phyloP scores from a whole-genome alignment of 2,888 invertebrate species.

The Nymphalis c-album region DNA sequence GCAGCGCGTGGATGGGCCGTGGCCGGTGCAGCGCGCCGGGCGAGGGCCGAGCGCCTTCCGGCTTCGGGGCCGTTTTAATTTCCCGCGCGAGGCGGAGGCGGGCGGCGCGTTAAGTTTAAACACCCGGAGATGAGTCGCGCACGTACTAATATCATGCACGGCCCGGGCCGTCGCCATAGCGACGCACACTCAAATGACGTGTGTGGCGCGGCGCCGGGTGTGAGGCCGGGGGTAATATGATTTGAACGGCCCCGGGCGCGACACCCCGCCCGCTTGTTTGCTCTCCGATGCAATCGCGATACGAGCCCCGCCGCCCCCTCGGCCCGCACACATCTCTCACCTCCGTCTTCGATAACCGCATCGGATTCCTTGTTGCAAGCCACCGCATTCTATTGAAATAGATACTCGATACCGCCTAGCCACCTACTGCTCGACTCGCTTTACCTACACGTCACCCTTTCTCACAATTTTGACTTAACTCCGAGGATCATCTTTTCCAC shows the following conservation, averaged over 20 bases:
- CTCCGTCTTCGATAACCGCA: constrained; percentile 79
- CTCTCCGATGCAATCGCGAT: constrained; percentile 82
- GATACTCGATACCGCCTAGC: constrained; percentile 66
- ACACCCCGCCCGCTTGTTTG: constrained; percentile 79
- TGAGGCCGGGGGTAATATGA: constrained; percentile 79
- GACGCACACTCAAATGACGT: constrained; percentile 86
- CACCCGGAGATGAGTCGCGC: constrained; percentile 79
- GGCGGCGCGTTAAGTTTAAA: constrained; percentile 72
- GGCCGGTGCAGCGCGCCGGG: constrained; percentile 38
- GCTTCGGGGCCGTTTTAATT: constrained; percentile 77
- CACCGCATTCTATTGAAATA: constrained; percentile 78
- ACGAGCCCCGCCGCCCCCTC: constrained; percentile 57
- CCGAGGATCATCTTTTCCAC: constrained; percentile 10
- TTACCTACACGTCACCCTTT: constrained; percentile 56
- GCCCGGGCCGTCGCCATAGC: constrained; percentile 85
- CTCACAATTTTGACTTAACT: constrained; percentile 16
- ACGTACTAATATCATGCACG: constrained; percentile 80
- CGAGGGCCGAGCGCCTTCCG: constrained; percentile 67
- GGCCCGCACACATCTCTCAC: constrained; percentile 71
- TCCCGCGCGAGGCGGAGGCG: constrained; percentile 64
- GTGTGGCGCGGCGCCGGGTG: constrained; percentile 73
- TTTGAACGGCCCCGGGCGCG: constrained; percentile 74
- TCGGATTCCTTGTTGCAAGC: constrained; percentile 79
- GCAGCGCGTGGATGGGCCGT: constrained; percentile 5
- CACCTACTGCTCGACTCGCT: constrained; percentile 65